Conservation (phyloP, 2,888 invertebrate species). For the Anagyrus pseudococci region DNA sequence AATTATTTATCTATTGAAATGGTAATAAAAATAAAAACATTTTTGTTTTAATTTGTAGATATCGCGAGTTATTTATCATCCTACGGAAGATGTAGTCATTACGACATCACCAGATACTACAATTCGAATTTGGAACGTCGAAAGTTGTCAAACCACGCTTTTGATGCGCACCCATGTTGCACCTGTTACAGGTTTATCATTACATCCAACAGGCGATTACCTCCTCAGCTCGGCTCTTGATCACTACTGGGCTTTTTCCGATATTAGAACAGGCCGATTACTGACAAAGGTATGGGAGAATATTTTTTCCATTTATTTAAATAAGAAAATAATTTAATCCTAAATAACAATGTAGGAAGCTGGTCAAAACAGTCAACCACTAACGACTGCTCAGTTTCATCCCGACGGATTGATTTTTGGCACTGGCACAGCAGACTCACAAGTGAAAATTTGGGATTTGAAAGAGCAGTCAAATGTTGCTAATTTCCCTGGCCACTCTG, state of each 20-base stretch:
- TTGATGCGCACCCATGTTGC: constrained; percentile 91
- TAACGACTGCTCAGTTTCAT: constrained; percentile 98
- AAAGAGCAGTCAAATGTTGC: constrained; percentile 98
- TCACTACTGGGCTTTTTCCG: constrained; percentile 98
- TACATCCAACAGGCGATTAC: constrained; percentile 99
- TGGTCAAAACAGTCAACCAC: constrained; percentile 62
- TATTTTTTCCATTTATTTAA: not conserved
- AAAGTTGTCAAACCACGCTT: constrained; percentile 81
- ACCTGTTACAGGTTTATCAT: constrained; percentile 92
- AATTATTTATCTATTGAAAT: not conserved
- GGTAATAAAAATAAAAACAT: not conserved
- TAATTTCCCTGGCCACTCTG: constrained; percentile 96
- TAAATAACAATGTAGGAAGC: constrained; percentile 53
- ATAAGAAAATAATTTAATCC: not conserved
- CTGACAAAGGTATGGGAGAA: constrained; percentile 79
- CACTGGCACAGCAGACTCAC: constrained; percentile 91
- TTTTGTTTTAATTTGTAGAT: constrained; percentile 59
- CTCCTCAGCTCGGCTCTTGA: constrained; percentile 92
- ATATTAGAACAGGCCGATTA: constrained; percentile 90
- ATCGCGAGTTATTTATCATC: constrained; percentile 96
- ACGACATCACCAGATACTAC: constrained; percentile 94
- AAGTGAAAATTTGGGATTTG: constrained; percentile 99
- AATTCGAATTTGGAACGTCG: constrained; percentile 95
- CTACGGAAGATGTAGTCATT: constrained; percentile 92
- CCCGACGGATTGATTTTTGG: constrained; percentile 99